phyloP scores from a whole-genome alignment of 92 coral and sea anemone genomes.

The Paramuricea clavata region DNA sequence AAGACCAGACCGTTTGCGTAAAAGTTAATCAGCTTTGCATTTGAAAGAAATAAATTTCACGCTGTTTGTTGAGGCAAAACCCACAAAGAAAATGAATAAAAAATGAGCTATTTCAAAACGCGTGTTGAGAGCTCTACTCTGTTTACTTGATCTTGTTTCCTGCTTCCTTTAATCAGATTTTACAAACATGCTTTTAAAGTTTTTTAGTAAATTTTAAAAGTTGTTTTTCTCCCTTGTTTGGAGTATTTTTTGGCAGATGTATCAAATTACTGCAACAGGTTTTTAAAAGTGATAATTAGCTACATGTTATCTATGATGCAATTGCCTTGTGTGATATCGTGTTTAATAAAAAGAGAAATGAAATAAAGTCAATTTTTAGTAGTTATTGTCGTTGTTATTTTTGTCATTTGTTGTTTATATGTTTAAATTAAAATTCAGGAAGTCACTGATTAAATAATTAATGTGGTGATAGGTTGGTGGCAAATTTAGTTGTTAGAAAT shows the following conservation, averaged over 20 bases:
- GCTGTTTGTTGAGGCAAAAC: slow-evolving; percentile 1
- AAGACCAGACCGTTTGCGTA: not conserved
- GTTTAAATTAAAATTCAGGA: slow-evolving; percentile 12
- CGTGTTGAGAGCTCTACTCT: not conserved
- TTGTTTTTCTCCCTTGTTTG: too few relatives aligned
- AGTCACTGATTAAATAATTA: slow-evolving; percentile 28
- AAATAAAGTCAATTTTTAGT: not conserved
- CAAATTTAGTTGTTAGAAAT: not conserved
- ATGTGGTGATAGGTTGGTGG: not conserved
- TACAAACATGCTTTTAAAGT: not conserved
- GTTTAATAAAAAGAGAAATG: not conserved
- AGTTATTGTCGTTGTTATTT: not conserved
- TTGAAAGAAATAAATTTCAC: slow-evolving; percentile 13
- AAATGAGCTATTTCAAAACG: not conserved
- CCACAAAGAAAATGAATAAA: slow-evolving; percentile 12
- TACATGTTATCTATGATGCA: not conserved
- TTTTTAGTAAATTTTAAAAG: not conserved
- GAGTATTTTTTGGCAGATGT: not conserved
- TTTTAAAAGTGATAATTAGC: not conserved
- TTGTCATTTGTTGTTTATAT: not conserved
- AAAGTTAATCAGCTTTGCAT: slow-evolving; percentile 39
- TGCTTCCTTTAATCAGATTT: not conserved
- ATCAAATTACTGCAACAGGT: not conserved
- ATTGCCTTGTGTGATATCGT: not conserved
- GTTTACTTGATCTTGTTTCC: not conserved